A percentile compares a stretch with the other conserved stretches of the same genome.
Conservation (phyloP, 2,113 vertebrate species). For the Otocyon megalotis region DNA sequence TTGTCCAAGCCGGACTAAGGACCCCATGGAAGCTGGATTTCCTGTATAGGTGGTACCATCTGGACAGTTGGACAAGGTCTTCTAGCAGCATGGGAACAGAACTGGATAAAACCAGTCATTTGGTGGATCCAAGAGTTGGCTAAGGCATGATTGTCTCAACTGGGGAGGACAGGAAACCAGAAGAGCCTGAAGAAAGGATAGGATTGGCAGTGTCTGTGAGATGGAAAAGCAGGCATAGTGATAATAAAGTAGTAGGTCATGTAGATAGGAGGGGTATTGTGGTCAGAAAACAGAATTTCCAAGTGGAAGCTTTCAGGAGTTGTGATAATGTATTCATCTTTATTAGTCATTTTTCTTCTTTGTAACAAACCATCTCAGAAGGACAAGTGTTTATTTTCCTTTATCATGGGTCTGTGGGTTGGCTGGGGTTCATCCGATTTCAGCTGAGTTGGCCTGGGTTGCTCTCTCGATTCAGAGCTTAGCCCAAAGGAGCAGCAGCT, state of each 20-base stretch:
- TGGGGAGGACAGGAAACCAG: background rate
- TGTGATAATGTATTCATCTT: background rate
- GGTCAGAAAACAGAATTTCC: background rate
- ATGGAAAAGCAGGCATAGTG: background rate
- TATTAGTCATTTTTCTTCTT: background rate
- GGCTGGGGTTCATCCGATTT: background rate
- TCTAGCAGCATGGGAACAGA: background rate
- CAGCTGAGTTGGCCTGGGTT: background rate
- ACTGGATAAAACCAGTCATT: background rate
- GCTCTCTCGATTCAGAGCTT: too few relatives aligned
- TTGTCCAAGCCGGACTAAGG: background rate
- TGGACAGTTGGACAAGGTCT: background rate
- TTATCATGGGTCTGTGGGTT: background rate
- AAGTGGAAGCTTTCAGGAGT: background rate
- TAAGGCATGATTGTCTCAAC: background rate
- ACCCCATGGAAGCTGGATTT: too few relatives aligned
- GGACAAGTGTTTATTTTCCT: background rate
- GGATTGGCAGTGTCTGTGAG: too few relatives aligned
- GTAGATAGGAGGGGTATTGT: background rate
- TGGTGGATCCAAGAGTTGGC: background rate
- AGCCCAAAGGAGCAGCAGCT: background rate
- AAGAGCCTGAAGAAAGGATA: background rate
- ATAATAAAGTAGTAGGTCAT: background rate
- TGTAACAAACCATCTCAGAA: background rate
- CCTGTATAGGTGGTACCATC: background rate